Conservation (phyloP, 2,888 invertebrate genomes). For the Dyspetes luteomarginatus region DNA sequence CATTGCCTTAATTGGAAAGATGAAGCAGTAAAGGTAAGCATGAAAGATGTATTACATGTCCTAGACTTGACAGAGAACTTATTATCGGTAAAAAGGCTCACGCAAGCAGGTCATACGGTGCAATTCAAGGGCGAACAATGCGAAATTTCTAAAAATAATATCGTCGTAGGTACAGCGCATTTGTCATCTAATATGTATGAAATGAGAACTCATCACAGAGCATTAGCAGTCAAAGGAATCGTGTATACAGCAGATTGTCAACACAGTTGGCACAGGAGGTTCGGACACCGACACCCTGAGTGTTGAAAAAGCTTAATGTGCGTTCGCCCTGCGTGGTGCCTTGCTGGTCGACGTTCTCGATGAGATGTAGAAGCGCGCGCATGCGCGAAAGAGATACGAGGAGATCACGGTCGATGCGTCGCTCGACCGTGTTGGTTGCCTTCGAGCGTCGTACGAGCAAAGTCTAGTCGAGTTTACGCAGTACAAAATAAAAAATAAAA, state of each 20-base stretch:
- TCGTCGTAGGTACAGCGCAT: conserved; percentile 44
- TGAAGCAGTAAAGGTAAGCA: conserved; percentile 24
- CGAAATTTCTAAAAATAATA: conserved; percentile 48
- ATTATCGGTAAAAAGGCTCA: conserved; percentile 62
- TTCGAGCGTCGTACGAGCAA: too few species aligned
- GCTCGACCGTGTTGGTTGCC: too few species aligned
- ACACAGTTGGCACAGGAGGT: conserved; percentile 68
- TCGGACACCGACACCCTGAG: conserved; percentile 68
- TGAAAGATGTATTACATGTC: conserved; percentile 64
- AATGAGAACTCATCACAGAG: conserved; percentile 46
- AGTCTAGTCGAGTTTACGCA: too few species aligned
- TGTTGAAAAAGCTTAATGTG: too few species aligned
- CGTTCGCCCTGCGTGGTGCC: too few species aligned
- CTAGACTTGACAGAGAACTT: conserved; percentile 62
- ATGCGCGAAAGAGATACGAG: too few species aligned
- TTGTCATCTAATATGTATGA: conserved; percentile 53
- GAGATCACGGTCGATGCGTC: too few species aligned
- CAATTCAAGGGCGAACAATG: conserved; percentile 53
- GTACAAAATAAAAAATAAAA: too few species aligned
- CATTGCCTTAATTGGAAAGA: conserved; percentile 32
- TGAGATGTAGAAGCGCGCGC: too few species aligned
- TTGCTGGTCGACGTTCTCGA: too few species aligned
- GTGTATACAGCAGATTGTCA: conserved; percentile 58
- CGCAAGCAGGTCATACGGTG: conserved; percentile 45
- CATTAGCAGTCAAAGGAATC: conserved; percentile 14